phyloP scores from a whole-genome alignment of 2,797 vertebrate species.

The Neoniphon sammara region DNA sequence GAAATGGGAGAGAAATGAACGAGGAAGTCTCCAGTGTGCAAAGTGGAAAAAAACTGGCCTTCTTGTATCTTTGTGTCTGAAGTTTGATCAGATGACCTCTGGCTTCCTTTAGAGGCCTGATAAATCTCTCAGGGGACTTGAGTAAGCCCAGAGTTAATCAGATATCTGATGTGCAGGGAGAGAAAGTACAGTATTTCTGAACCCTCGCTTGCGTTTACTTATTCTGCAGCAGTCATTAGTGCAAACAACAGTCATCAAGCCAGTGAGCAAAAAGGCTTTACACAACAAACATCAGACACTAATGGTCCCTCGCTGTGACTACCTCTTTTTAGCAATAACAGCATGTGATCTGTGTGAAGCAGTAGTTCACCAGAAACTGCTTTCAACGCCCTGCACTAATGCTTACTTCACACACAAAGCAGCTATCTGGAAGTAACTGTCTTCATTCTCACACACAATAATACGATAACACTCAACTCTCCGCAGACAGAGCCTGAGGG shows the following conservation, averaged over 20 bases:
- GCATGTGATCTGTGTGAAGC: slow-evolving; percentile 72
- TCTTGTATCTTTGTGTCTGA: slow-evolving; percentile 46
- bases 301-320: slow-evolving; percentile 50
- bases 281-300: slow-evolving; percentile 36
- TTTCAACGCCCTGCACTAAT: slow-evolving; percentile 47
- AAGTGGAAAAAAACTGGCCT: slow-evolving; percentile 31
- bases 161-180: slow-evolving; percentile 22
- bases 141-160: slow-evolving; percentile 47
- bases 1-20: slow-evolving; percentile 16
- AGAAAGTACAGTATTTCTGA: slow-evolving; percentile 22
- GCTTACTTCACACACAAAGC: slow-evolving; percentile 38
- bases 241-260: slow-evolving; percentile 2
- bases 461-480: neutral
- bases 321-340: slow-evolving; percentile 67
- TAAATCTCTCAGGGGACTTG: slow-evolving; percentile 36
- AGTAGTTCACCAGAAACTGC: slow-evolving; percentile 45
- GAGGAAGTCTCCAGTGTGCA: neutral
- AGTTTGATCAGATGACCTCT: slow-evolving; percentile 70
- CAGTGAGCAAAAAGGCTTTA: slow-evolving; percentile 9
- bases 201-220: neutral
- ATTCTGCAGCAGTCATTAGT: slow-evolving; percentile 4
- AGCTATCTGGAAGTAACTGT: slow-evolving; percentile 26
- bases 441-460: slow-evolving; percentile 43
- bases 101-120: slow-evolving; percentile 57
- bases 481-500: slow-evolving; percentile 31